Evolutionary conservation across 2,888 invertebrate genomes (phyloP), one percentile per base, ranked within the genome.

Genomic region (Erpobdella octoculata): DNA sequence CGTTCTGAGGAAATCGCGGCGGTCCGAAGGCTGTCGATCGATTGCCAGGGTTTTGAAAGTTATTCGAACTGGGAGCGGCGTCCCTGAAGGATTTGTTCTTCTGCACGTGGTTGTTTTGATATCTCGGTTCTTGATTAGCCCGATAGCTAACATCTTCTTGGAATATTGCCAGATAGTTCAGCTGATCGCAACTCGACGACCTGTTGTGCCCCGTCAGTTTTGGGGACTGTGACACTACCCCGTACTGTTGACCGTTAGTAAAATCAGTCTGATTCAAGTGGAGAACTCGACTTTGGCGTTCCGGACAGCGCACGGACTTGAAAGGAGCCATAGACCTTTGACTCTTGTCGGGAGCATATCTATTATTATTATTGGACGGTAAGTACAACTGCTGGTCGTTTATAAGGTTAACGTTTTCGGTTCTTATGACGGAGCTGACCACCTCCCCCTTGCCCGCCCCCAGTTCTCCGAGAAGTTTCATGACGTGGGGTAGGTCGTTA

Each of bases 361-460:
- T 58, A 33, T 58, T 35, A 25, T 69, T 38, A 6, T 33, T 41
- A n/a, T n/a, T n/a, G n/a, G n/a, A n/a, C n/a, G n/a, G n/a, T n/a
- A n/a, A n/a, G n/a, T n/a, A n/a, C n/a, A n/a, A n/a, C n/a, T n/a
- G n/a, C n/a, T n/a, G n/a, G 53, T 53, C 25, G 5, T 58, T 36
- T 15, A 69, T 69, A 18, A 69, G 69, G 28, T 69, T 69, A 25
- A 69, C 53, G 58, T 69, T 69, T n/a, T 33, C 33, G 9, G 69
- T 69, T 35, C 37, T 69, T 33, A 69, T 37, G n/a, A 69, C 69
- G n/a, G 48, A 58, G 28, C 36, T 69, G 33, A 69, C 58, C 35
- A 69, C 69, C 12, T 33, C 58, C 58, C 69, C 69, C 21, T 53
- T 69, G n/a, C 69, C 69, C 58, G 36, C 69, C 18, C 69, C 69